These are phyloP conservation scores for Yponomeuta sedellus DNA, from an alignment of 2,888 invertebrate species.

Conservation along the genomic window DNA sequence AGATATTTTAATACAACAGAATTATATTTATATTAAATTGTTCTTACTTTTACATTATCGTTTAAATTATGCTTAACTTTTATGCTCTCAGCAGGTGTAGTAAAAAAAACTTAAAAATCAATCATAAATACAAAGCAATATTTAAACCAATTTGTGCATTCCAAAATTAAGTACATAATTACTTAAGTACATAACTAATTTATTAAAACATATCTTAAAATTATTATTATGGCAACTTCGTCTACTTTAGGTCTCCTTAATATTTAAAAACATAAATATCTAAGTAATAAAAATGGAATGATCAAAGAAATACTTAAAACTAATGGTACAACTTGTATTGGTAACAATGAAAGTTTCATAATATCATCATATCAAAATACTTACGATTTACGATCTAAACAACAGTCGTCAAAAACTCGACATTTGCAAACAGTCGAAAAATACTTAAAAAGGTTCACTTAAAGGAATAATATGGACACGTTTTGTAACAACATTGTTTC, in stretches of 20 bases:
- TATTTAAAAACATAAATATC: slow-evolving; percentile 37
- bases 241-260: slow-evolving; percentile 24
- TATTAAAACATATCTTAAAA: slow-evolving; percentile 35
- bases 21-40: not conserved
- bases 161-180: slow-evolving; percentile 60
- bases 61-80: not conserved
- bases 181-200: slow-evolving; percentile 54
- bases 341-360: slow-evolving; percentile 68
- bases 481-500: slow-evolving; percentile 37
- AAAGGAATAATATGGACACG: slow-evolving; percentile 67
- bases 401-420: slow-evolving; percentile 29
- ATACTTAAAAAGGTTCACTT: slow-evolving; percentile 42
- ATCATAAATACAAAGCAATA: not conserved
- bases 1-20: not conserved
- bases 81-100: not conserved
- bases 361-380: slow-evolving; percentile 44
- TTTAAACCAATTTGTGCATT: not conserved
- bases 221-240: slow-evolving; percentile 65
- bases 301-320: slow-evolving; percentile 38
- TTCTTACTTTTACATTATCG: slow-evolving; percentile 11
- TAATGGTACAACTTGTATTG: slow-evolving; percentile 37
- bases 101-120: not conserved
- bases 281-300: slow-evolving; percentile 53
- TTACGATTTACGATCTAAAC: slow-evolving; percentile 36
- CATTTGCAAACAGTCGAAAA: slow-evolving; percentile 30